Base-by-base conservation (phyloP, 2,888 invertebrate species). In the Cremastinae sp. region DNA sequence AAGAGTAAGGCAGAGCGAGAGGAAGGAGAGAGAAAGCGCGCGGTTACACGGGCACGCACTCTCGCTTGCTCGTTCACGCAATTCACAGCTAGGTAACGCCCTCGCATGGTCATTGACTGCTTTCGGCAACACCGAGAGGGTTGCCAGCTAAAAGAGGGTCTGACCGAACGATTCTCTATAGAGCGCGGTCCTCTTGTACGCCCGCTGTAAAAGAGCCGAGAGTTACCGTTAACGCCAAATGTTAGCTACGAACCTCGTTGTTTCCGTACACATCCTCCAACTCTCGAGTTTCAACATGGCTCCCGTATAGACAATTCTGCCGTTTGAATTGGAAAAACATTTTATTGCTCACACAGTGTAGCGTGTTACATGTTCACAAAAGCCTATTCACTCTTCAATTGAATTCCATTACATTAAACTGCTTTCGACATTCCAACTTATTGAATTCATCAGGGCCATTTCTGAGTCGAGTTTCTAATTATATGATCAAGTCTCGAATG, bases 161-260 rank as follows among this genome's bases (percentile, higher is more conserved):
- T 45, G 47, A 62, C 69, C 69, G 47, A 41, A 41, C 45, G 47
- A 28, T 9, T 28, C 43, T 28, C 16, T 62, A 58, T 54, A 70
- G 59, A 38, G 62, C 2, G 5, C 28, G 5, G 38, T 41, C 53
- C 47, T 43, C 49, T 61, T 65, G 41, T 65, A 69, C 9, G 45
- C 61, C 47, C 53, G 12, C 47, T 53, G 36, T 74, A 43, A 77
- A 74, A 77, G 74, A 74, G 69, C 59, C 59, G 73, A 73, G 73
- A 76, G 73, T 76, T 74, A 62, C 65, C 65, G 70, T 66, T 74
- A 74, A 74, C 74, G 56, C 61, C 49, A 61, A 74, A 70, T 74
- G 64, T 73, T 70, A 54, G 65, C 54, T 54, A 41, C 34, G 59
- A 54, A 59, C 20, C n/a, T n/a, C 28, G 22, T 68, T 65, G 74